Evolutionary conservation across 2,888 invertebrate species (phyloP).

Genomic region (Drosophila kuntzei): DNA sequence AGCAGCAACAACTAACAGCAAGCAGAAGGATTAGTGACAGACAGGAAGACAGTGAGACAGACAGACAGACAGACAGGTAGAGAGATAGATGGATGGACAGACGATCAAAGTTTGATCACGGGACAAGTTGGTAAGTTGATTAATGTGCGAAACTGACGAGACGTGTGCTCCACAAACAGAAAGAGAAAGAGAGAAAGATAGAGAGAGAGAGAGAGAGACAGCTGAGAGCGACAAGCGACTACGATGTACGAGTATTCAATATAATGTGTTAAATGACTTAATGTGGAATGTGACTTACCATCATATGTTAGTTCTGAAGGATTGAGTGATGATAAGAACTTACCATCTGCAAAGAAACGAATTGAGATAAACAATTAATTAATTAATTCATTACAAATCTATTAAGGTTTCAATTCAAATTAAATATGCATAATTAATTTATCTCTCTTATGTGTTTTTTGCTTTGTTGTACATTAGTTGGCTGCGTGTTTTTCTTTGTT

Average conservation of each 20-base stretch:
- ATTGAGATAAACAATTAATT: constrained; percentile 6
- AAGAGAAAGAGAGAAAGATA: neutral
- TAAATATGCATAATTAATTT: constrained; percentile 49
- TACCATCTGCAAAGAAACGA: constrained; percentile 85
- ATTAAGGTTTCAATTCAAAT: constrained; percentile 18
- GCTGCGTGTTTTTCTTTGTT: constrained; percentile 20
- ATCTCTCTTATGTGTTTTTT: constrained; percentile 7
- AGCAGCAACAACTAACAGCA: constrained; percentile 34
- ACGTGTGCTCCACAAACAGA: constrained; percentile 7
- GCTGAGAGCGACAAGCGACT: neutral
- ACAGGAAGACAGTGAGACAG: constrained; percentile 4
- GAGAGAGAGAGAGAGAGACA: neutral
- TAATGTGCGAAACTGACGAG: constrained; percentile 66
- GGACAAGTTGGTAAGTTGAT: constrained; percentile 49
- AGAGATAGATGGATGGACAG: constrained; percentile 11
- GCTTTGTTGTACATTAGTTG: constrained; percentile 6
- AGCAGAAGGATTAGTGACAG: constrained; percentile 45
- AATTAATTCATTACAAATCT: neutral
- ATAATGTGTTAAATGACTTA: constrained; percentile 79
- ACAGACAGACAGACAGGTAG: constrained; percentile 6
- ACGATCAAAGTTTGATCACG: constrained; percentile 46
- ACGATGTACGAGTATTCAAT: constrained; percentile 12
- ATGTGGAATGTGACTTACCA: constrained; percentile 85
- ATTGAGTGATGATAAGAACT: constrained; percentile 86
- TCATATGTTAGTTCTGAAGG: constrained; percentile 86